Evolutionary conservation across 2,888 invertebrate species (phyloP).

Genomic region (Linnaemya tessellans): DNA sequence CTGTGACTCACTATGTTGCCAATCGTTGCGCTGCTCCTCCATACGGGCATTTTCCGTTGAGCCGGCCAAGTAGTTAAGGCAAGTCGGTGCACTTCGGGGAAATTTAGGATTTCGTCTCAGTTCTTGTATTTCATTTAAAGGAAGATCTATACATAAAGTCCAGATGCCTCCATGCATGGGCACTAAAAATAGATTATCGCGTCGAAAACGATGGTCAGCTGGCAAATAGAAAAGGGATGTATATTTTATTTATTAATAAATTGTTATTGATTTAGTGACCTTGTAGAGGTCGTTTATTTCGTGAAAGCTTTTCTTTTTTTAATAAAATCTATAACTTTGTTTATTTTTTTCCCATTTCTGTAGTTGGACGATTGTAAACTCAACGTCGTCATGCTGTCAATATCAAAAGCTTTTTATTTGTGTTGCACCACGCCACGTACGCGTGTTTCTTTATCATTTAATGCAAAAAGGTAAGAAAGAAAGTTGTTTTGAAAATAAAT

Average conservation of each 20-base stretch:
- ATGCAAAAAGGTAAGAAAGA: constrained; percentile 39
- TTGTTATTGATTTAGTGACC: constrained; percentile 5
- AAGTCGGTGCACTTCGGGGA: constrained; percentile 85
- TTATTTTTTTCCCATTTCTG: constrained; percentile 17
- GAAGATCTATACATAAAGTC: constrained; percentile 93
- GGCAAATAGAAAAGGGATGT: not conserved
- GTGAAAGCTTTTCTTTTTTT: not conserved
- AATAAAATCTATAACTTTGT: not conserved
- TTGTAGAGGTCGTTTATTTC: constrained; percentile 16
- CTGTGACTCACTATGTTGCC: constrained; percentile 89
- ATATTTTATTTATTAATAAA: not conserved
- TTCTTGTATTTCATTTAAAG: constrained; percentile 89
- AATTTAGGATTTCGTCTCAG: constrained; percentile 81
- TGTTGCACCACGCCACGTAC: not conserved
- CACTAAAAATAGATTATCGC: constrained; percentile 88
- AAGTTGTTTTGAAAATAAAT: not conserved
- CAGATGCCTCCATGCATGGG: constrained; percentile 96
- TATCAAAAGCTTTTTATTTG: constrained; percentile 18
- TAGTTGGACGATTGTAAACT: not conserved
- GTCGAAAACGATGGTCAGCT: constrained; percentile 84
- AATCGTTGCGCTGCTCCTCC: constrained; percentile 90
- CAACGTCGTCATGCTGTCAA: not conserved
- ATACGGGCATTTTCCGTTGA: constrained; percentile 86
- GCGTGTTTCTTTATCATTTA: constrained; percentile 24
- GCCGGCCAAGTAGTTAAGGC: constrained; percentile 91